Evolutionary conservation across 92 coral and sea anemone species (phyloP), one percentile per base, ranked within the genome.

Genomic region (Hydrozoanthus gracilis): DNA sequence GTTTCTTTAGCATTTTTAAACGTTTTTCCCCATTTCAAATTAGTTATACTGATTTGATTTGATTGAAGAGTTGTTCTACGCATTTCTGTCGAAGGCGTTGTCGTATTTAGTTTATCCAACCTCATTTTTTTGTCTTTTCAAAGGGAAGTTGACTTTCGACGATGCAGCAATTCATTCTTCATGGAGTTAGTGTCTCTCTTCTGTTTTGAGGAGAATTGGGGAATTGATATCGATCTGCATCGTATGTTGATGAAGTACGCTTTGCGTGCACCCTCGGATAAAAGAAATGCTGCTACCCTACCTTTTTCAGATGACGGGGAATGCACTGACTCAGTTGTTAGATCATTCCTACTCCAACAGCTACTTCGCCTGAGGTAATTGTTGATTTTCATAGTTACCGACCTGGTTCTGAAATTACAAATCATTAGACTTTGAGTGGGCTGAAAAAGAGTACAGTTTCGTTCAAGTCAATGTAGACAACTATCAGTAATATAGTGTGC

Each of bases 151-250:
- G 79, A 75, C 61, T 75, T 75, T 51, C 79, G 79, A 54, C 44
- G 79, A 75, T 50, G 61, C 15, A 48, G 79, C 16, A 75, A 75
- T 62, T 50, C 79, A 8, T 75, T 48, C 79, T 75, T 75, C 79
- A 75, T 75, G 79, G 79, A 75, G 20, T 16, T 75, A 17, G 79
- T 75, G 8, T 75, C 79, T 75, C 64, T 75, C 20, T 75, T 75
- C 64, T 75, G 79, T 62, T 75, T 75, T 20, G 46, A 75, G 7
- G 79, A 75, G 35, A 4, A 54, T 75, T 39, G 15, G 10, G 65
- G 61, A 15, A 44, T 20, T 35, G 62, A 51, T 47, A n/a, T n/a
- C 51, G 55, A 54, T 8, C 51, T 75, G 14, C 51, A 50, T 75
- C 61, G 79, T 13, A 51, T 75, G 64, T 46, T 75, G 79, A 75